These are phyloP conservation scores for Cromileptes altivelis DNA, from an alignment of 2,113 vertebrate species.

Conservation along the genomic window DNA sequence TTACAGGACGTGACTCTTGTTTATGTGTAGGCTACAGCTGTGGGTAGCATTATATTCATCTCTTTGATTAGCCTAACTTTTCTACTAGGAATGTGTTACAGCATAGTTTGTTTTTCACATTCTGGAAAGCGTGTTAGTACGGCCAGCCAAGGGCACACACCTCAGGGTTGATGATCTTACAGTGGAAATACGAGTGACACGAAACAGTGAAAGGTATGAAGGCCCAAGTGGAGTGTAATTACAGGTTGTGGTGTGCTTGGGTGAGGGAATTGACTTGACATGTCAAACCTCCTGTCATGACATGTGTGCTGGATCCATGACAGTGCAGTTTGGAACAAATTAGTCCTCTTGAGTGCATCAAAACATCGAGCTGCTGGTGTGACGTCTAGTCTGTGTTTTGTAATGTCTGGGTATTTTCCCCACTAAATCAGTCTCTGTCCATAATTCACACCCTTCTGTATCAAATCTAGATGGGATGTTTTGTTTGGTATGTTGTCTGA, in stretches of 20 bases:
- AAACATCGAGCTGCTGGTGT: slow-evolving; percentile 9
- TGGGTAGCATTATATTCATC: slow-evolving; percentile 56
- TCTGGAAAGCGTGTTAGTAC: slow-evolving; percentile 20
- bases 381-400: slow-evolving; percentile 12
- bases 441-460: slow-evolving; percentile 42
- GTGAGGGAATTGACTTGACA: background rate
- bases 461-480: slow-evolving; percentile 36
- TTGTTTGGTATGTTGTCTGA: slow-evolving; percentile 42
- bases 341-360: slow-evolving; percentile 10
- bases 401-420: slow-evolving; percentile 8
- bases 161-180: slow-evolving; percentile 40
- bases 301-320: slow-evolving; percentile 41
- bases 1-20: slow-evolving; percentile 59
- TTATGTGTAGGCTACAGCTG: slow-evolving; percentile 58
- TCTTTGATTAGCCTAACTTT: slow-evolving; percentile 48
- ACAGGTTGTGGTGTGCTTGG: slow-evolving; percentile 37
- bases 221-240: slow-evolving; percentile 51
- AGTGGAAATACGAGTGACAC: slow-evolving; percentile 28
- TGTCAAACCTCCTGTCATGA: slow-evolving; percentile 44
- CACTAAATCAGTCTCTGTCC: background rate
- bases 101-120: slow-evolving; percentile 32
- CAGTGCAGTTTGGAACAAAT: slow-evolving; percentile 33
- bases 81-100: slow-evolving; percentile 39
- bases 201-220: slow-evolving; percentile 51
- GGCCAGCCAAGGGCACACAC: slow-evolving; percentile 24